Evolutionary conservation across 2,888 invertebrate species (phyloP).

Genomic region (Argyresthia goedartella): DNA sequence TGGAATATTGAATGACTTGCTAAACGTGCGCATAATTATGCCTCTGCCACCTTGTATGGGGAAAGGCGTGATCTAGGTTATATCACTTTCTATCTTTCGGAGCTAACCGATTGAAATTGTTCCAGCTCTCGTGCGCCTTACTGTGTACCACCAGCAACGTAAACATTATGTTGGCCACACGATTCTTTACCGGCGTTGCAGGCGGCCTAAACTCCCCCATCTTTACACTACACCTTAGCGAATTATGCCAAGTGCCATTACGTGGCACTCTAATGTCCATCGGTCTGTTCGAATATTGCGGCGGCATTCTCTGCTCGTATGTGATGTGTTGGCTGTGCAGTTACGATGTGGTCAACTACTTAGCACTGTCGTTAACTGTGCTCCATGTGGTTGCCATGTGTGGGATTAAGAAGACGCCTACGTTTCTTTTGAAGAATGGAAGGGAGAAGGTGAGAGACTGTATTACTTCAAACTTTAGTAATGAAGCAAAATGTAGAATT

Average conservation of each 20-base stretch:
- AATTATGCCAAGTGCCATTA: neutral
- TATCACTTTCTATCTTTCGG: too few species aligned
- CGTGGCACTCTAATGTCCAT: neutral
- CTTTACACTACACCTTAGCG: neutral
- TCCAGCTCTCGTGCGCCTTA: neutral
- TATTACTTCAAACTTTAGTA: too few species aligned
- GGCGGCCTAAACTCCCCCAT: neutral
- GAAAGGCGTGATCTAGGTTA: too few species aligned
- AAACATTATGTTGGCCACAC: neutral
- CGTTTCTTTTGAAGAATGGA: neutral
- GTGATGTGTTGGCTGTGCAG: conserved; percentile 1
- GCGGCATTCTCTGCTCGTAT: neutral
- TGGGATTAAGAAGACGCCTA: neutral
- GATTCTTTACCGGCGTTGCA: neutral
- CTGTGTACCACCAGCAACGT: neutral
- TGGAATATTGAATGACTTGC: too few species aligned
- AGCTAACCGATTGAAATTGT: neutral
- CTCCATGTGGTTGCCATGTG: neutral
- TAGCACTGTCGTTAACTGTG: neutral
- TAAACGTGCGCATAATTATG: too few species aligned
- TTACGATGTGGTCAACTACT: neutral
- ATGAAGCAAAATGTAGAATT: too few species aligned
- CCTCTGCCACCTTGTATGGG: too few species aligned
- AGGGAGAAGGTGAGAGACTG: neutral
- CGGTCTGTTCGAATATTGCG: neutral